Base-by-base conservation (phyloP, 1,140 invertebrate genomes). In the Saxidomus purpurata region DNA sequence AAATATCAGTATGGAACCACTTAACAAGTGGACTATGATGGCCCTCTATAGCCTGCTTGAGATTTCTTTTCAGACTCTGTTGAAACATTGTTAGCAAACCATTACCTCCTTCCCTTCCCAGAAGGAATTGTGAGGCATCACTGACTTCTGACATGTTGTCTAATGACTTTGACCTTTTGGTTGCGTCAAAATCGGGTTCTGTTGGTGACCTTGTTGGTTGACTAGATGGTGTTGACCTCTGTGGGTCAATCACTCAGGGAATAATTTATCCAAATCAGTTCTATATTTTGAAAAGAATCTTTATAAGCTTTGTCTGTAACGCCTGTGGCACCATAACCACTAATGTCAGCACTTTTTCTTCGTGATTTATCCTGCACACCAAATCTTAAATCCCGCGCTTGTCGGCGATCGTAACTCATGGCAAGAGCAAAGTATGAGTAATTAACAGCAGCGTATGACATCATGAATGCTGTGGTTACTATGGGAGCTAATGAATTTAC, bases 401-500 rank as follows among this genome's bases (percentile, higher is more conserved):
- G 97, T 95, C 98, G 98, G 93, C 98, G 97, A 96, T 99, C 98
- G 96, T 98, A 99, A 47, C 98, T 99, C 97, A 99, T 98, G 34
- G 98, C 98, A 74, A 99, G 97, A 61, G 98, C 98, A 96, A 99
- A 99, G 95, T 99, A 99, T 69, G 98, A 98, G 95, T 99, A 99
- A 96, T 99, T 98, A 93, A 99, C 98, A 92, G 98, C 98, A 74
- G 98, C 98, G 94, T 99, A 99, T 11, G 98, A 99, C 93, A 99
- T 96, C 92, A 99, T 97, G 96, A 99, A 99, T 81, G 99, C 98
- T 97, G 99, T 99, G n/a, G 99, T 99, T 61, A 99, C 99, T 77
- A 99, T 98, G 81, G 99, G 98, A 55, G 98, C 99, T 61, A 99
- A 96, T 71, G 98, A 98, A 96, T 99, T 99, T 90, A 99, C 98